Evolutionary conservation across 2,113 vertebrate genomes (phyloP), one percentile per base, ranked within the genome.

Genomic region (Anguilla rostrata): DNA sequence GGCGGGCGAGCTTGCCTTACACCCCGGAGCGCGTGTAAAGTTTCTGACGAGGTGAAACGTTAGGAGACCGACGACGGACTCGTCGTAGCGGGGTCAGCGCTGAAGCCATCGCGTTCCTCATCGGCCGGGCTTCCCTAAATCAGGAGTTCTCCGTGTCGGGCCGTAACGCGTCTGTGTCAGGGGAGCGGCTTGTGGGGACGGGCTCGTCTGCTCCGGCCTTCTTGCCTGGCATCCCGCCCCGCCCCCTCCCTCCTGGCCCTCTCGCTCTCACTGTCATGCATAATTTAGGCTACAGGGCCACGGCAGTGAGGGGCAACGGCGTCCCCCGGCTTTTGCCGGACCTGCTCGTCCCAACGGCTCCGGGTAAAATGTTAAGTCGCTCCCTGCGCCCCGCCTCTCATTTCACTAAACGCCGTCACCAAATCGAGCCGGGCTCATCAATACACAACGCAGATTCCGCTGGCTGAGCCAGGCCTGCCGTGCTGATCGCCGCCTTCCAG

Each of bases 331-430:
- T 46, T 63, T 40, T 49, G 46, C 83, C n/a, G 46, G 81, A n/a
- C 56, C 39, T 5, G n/a, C 56, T 79, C 22, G 12, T 18, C 63
- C 80, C 63, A 56, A 81, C 79, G 80, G 46, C 81, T 40, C 29
- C 79, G 79, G 80, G 40, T 39, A 71, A 88, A 78, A 82, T 85
- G 85, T 83, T 80, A 78, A 86, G 84, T 84, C 46, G 63, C 87
- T 83, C 84, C 79, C 79, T 46, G 79, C 53, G 40, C 81, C 39
- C 0, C 60, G 39, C 40, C 40, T 87, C 78, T 8, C 8, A 56
- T 78, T 85, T 49, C 83, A 71, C 29, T 71, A 41, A 29, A 26
- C 53, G 56, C 56, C 39, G 78, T 75, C 41, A 83, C 63, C 41
- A 29, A 53, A 0, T 4, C 78, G 5, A 12, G 41, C 22, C 9